phyloP scores from a whole-genome alignment of 2,113 vertebrate species.

The Nestor notabilis region DNA sequence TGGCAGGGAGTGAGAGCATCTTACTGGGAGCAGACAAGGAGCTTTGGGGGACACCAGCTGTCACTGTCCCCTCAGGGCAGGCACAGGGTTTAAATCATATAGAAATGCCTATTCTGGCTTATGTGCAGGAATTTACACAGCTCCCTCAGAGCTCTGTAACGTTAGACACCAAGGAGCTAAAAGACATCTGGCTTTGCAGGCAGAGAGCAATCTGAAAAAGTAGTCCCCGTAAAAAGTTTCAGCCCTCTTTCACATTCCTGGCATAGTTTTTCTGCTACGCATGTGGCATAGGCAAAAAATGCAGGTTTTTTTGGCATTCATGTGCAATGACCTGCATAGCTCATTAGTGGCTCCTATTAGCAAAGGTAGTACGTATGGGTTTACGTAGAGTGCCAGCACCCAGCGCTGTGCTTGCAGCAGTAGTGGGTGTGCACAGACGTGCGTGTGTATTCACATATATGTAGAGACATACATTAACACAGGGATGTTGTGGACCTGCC shows the following conservation, averaged over 20 bases:
- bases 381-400: background rate
- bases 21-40: background rate
- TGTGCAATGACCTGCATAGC: background rate
- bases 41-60: background rate
- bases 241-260: background rate
- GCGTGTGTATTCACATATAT: fast-evolving
- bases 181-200: constrained; percentile 1
- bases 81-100: background rate
- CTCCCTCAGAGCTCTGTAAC: background rate
- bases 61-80: background rate
- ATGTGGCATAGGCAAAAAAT: background rate
- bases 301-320: background rate
- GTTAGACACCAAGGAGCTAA: background rate
- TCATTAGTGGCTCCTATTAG: background rate
- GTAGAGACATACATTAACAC: fast-evolving
- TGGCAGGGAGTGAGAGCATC: background rate
- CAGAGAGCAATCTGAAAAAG: background rate
- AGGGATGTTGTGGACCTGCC: background rate
- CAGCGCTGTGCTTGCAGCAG: background rate
- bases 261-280: background rate
- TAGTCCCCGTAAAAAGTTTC: background rate
- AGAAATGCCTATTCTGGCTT: background rate
- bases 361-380: fast-evolving
- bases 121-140: background rate
- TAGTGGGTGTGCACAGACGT: background rate